phyloP scores from a whole-genome alignment of 1,140 invertebrate genomes.

The Pachyrhynchus sulphureomaculatus region DNA sequence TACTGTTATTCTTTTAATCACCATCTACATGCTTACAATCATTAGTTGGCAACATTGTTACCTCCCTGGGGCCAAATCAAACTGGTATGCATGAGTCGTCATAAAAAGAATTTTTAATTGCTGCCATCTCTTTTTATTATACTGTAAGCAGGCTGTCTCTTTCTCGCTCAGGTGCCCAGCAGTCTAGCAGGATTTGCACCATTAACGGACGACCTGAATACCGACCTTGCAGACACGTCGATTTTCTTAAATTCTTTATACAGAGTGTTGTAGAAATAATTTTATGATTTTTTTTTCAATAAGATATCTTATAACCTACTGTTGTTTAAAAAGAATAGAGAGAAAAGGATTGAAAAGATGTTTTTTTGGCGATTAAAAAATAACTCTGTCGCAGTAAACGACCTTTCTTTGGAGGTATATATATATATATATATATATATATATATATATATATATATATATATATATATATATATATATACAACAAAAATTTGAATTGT shows the following conservation, averaged over 20 bases:
- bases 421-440: too few species aligned
- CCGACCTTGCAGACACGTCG: constrained; percentile 21
- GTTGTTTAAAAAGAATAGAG: too few species aligned
- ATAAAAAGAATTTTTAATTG: constrained; percentile 36
- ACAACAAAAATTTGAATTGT: too few species aligned
- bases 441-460: too few species aligned
- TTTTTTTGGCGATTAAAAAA: too few species aligned
- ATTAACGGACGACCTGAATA: constrained; percentile 28
- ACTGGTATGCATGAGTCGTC: constrained; percentile 33
- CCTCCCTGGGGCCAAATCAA: constrained; percentile 16
- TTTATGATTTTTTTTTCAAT: too few species aligned
- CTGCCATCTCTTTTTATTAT: constrained; percentile 17
- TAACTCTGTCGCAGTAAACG: too few species aligned
- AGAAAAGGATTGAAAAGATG: too few species aligned
- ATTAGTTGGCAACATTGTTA: not conserved
- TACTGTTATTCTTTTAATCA: too few species aligned
- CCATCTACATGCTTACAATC: not conserved
- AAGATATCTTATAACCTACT: too few species aligned
- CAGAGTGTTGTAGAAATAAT: constrained; percentile 3
- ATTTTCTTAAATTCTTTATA: constrained; percentile 18
- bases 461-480: too few species aligned
- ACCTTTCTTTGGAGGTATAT: too few species aligned
- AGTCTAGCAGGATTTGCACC: constrained; percentile 25
- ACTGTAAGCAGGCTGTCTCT: constrained; percentile 3
- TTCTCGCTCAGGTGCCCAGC: constrained; percentile 26